Evolutionary conservation across 2,888 invertebrate species (phyloP).

Genomic region (Sceliomorpha sp.): DNA sequence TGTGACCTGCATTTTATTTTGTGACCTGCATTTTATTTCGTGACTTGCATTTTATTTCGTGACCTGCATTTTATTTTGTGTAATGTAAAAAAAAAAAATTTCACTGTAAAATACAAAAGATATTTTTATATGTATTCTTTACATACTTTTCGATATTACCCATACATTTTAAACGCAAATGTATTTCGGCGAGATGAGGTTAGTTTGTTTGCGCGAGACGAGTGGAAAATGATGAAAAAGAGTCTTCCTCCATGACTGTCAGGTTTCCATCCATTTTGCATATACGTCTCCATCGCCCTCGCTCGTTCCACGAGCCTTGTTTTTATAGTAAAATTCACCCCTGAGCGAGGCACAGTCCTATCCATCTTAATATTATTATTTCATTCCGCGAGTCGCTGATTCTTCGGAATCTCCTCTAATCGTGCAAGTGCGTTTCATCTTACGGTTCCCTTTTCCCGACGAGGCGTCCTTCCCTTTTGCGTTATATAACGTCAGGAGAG

Average conservation of each 20-base stretch:
- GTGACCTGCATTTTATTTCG: no score
- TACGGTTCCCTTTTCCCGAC: conserved; percentile 45
- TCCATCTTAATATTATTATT: conserved; percentile 80
- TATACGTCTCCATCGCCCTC: conserved; percentile 11
- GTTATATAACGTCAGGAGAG: conserved; percentile 59
- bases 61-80: no score
- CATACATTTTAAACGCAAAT: conserved; percentile 42
- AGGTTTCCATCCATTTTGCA: conserved; percentile 51
- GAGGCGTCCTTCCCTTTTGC: conserved; percentile 56
- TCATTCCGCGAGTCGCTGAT: conserved; percentile 72
- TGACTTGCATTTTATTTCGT: no score
- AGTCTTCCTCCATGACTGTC: conserved; percentile 69
- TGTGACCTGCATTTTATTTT: no score
- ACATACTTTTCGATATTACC: no score
- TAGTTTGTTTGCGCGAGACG: conserved; percentile 39
- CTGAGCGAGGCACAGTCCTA: conserved; percentile 59
- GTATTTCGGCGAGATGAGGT: conserved; percentile 39
- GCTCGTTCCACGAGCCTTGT: conserved; percentile 33
- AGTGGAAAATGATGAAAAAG: conserved; percentile 66
- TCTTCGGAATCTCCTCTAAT: conserved; percentile 56
- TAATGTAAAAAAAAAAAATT: no score
- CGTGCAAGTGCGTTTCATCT: conserved; percentile 59
- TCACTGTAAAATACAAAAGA: no score
- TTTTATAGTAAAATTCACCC: conserved; percentile 59
- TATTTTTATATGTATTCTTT: no score